Evolutionary conservation across 53 echinoderm and acorn worm species (phyloP).

Genomic region (Arbacia lixula): DNA sequence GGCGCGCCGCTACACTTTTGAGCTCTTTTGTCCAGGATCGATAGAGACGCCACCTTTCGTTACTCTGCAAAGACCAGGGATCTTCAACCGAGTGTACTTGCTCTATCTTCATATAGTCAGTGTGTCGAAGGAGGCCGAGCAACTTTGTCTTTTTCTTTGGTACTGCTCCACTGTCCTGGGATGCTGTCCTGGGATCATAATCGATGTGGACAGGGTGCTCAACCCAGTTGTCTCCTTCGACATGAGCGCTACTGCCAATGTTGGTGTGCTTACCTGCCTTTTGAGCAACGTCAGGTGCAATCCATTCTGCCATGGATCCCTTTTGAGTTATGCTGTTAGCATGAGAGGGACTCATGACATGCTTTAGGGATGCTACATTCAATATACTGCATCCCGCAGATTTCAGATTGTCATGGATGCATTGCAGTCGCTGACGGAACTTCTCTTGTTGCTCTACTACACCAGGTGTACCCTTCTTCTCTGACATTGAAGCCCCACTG

Average conservation of each 20-base stretch:
- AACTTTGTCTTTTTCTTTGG: slow-evolving; percentile 46
- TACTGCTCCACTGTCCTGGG: background rate
- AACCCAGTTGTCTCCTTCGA: slow-evolving; percentile 4
- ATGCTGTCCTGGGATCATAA: slow-evolving; percentile 26
- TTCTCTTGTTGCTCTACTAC: slow-evolving; percentile 11
- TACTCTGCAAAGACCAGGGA: slow-evolving; percentile 64
- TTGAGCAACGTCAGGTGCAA: slow-evolving; percentile 3
- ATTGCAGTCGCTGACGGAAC: background rate
- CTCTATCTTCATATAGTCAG: slow-evolving; percentile 64
- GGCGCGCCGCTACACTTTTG: slow-evolving; percentile 29
- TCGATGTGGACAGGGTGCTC: slow-evolving; percentile 14
- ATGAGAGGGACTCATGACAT: slow-evolving; percentile 25
- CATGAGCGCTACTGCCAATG: background rate
- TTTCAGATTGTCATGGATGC: slow-evolving; percentile 23
- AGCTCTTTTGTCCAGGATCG: slow-evolving; percentile 77
- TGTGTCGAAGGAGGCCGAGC: slow-evolving; percentile 40
- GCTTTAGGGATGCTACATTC: slow-evolving; percentile 15
- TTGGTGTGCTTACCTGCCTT: background rate
- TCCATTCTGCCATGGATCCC: slow-evolving; percentile 28
- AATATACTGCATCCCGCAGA: slow-evolving; percentile 7
- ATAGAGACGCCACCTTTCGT: slow-evolving; percentile 81
- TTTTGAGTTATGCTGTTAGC: slow-evolving; percentile 28
- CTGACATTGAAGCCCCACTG: background rate
- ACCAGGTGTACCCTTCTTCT: background rate
- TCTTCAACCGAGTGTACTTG: slow-evolving; percentile 58